A percentile compares a stretch with the other conserved stretches of the same genome.
Conservation (phyloP, 2,888 invertebrate genomes). For the Baccha elongata region DNA sequence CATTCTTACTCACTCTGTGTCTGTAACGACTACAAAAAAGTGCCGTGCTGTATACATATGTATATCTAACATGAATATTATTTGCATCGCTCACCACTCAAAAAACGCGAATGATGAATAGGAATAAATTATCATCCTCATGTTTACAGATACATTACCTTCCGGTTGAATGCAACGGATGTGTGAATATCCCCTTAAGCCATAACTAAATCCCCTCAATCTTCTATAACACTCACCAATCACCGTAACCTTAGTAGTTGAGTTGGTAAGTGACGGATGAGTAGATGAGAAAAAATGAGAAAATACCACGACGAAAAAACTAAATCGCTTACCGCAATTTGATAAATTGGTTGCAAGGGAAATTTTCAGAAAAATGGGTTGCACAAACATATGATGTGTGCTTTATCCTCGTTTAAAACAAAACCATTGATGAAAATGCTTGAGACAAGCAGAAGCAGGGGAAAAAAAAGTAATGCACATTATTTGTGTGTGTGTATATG, state of each 20-base stretch:
- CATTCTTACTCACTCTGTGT: background rate
- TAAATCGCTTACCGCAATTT: constrained; percentile 63
- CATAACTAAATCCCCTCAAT: no score
- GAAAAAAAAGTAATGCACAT: constrained; percentile 13
- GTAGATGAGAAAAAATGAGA: constrained; percentile 8
- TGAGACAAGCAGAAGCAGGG: background rate
- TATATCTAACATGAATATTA: background rate
- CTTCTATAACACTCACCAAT: background rate
- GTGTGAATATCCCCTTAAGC: background rate
- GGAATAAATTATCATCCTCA: constrained; percentile 71
- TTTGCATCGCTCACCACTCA: constrained; percentile 33
- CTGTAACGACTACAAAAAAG: no score
- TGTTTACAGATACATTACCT: constrained; percentile 70
- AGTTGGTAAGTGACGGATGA: constrained; percentile 38
- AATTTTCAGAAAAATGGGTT: constrained; percentile 37
- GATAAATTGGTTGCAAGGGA: constrained; percentile 64
- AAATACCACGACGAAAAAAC: constrained; percentile 27
- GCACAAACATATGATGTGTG: constrained; percentile 29
- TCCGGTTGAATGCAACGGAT: constrained; percentile 39
- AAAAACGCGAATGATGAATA: constrained; percentile 56
- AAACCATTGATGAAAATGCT: constrained; percentile 25
- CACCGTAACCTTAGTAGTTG: background rate
- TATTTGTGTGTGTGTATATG: background rate
- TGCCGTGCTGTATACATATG: background rate
- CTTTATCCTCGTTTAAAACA: constrained; percentile 15